Conservation (phyloP, 2,113 vertebrate species). For the Alouatta palliata region DNA sequence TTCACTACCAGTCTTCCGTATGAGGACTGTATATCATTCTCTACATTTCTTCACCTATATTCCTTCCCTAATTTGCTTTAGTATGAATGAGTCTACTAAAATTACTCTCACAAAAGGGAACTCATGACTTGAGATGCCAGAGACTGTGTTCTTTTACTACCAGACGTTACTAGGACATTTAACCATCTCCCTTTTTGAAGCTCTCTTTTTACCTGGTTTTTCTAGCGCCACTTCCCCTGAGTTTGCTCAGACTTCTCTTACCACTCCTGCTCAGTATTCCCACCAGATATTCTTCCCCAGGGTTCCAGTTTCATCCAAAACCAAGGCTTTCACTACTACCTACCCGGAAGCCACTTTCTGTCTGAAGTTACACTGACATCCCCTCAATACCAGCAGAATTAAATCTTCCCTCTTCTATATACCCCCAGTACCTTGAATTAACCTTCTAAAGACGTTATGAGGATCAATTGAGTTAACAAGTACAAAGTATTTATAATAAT, state of each 20-base stretch:
- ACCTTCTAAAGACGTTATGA: neutral
- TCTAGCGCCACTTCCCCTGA: neutral
- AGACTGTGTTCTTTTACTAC: neutral
- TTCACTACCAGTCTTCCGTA: neutral
- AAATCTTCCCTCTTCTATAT: neutral
- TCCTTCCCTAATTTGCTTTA: neutral
- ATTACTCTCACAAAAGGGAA: neutral
- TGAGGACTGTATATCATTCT: neutral
- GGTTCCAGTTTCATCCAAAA: neutral
- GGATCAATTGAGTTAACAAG: neutral
- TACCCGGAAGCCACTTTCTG: neutral
- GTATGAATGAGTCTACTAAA: neutral
- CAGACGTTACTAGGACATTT: neutral
- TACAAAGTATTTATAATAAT: neutral
- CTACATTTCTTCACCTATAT: neutral
- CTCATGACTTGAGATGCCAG: neutral
- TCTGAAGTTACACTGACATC: neutral
- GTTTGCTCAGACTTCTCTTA: neutral
- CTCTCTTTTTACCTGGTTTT: neutral
- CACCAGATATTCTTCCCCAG: neutral
- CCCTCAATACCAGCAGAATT: neutral
- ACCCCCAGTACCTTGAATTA: neutral
- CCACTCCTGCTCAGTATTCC: neutral
- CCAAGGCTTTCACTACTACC: neutral
- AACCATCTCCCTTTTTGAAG: neutral